These are phyloP conservation scores for Tricholauxania praeusta DNA, from an alignment of 2,888 invertebrate genomes.

Conservation along the genomic window DNA sequence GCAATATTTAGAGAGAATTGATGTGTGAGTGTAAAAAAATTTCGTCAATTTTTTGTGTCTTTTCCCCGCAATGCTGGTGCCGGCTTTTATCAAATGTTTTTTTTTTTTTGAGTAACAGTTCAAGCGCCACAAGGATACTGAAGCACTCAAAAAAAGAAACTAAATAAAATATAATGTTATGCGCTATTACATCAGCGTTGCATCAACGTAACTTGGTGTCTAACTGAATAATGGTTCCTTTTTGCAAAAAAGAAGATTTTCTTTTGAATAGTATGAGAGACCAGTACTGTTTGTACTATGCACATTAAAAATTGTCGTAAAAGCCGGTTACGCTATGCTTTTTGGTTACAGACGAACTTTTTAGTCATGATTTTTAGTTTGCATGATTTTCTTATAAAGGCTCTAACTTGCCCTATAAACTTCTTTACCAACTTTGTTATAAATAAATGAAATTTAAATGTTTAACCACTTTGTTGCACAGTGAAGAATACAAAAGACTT, in stretches of 20 bases:
- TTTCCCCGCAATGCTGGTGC: slow-evolving; percentile 45
- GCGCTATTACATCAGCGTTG: slow-evolving; percentile 46
- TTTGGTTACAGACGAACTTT: too few species aligned
- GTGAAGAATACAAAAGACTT: neutral
- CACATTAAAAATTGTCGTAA: slow-evolving; percentile 1
- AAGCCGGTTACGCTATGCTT: slow-evolving; percentile 15
- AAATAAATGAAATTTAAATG: neutral
- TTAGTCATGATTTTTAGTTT: too few species aligned
- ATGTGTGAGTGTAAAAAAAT: too few species aligned
- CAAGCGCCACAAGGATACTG: slow-evolving; percentile 9
- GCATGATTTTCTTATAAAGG: too few species aligned
- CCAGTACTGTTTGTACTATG: slow-evolving; percentile 20
- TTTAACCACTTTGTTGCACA: neutral
- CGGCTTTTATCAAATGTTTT: slow-evolving; percentile 46
- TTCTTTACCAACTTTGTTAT: neutral
- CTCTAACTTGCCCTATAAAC: neutral
- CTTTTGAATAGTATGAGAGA: slow-evolving; percentile 21
- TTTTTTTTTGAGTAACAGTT: slow-evolving; percentile 29
- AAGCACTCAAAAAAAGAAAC: slow-evolving; percentile 7
- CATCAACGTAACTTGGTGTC: slow-evolving; percentile 18
- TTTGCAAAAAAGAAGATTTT: neutral
- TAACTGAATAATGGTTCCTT: slow-evolving; percentile 13
- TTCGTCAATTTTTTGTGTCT: neutral
- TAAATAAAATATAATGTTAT: slow-evolving; percentile 25
- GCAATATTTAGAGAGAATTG: too few species aligned